Percentiles rank a stretch among this genome's conserved stretches.
Evolutionary conservation across 2,888 invertebrate species (phyloP).

Genomic region (Tethea ocularis): DNA sequence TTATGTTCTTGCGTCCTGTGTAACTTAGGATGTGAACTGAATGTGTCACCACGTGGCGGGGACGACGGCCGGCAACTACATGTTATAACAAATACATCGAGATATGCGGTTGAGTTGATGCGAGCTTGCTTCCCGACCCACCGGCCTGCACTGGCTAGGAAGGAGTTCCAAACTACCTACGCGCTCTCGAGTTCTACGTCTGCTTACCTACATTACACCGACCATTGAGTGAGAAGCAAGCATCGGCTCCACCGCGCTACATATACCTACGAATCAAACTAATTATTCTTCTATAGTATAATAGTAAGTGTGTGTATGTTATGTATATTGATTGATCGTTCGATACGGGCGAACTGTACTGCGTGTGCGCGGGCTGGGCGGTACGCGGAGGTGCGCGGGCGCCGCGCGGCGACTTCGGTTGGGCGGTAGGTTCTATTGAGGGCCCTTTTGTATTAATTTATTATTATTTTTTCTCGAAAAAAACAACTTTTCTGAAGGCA

Average conservation of each 20-base stretch:
- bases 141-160: background rate
- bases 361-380: constrained; percentile 54
- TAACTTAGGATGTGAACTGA: constrained; percentile 77
- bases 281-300: constrained; percentile 83
- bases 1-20: constrained; percentile 50
- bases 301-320: constrained; percentile 79
- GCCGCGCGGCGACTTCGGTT: constrained; percentile 83
- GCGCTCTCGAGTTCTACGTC: constrained; percentile 4
- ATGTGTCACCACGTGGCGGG: constrained; percentile 64
- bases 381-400: constrained; percentile 54
- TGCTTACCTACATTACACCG: constrained; percentile 5
- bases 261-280: constrained; percentile 83
- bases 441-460: constrained; percentile 91
- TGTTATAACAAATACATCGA: constrained; percentile 83
- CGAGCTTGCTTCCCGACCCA: constrained; percentile 42
- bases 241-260: constrained; percentile 63
- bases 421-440: constrained; percentile 93
- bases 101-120: constrained; percentile 50
- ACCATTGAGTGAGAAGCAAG: constrained; percentile 33
- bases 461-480: constrained; percentile 88
- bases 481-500: constrained; percentile 94
- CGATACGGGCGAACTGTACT: constrained; percentile 62
- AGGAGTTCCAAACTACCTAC: background rate
- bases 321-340: constrained; percentile 74
- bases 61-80: constrained; percentile 74